Conservation (phyloP, 2,888 invertebrate species). For the Drosophila conformis region DNA sequence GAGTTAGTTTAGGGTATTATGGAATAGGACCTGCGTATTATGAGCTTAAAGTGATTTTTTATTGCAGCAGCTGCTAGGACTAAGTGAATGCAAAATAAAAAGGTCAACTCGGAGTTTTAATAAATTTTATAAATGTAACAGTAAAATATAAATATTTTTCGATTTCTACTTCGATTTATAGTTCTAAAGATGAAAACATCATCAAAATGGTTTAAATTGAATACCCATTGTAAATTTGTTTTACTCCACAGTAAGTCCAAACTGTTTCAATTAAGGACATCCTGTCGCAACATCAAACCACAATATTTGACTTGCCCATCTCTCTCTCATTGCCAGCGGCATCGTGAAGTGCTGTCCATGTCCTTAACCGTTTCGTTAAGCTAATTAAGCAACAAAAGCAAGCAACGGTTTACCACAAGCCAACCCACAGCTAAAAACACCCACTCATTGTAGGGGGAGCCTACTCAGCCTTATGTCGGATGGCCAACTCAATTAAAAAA, state of each 20-base stretch:
- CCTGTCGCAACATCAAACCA: slow-evolving; percentile 35
- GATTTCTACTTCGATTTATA: not conserved
- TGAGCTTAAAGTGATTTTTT: slow-evolving; percentile 10
- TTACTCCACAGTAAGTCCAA: slow-evolving; percentile 19
- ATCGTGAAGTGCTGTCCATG: slow-evolving; percentile 37
- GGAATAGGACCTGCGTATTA: slow-evolving; percentile 10
- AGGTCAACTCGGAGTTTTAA: too few species aligned
- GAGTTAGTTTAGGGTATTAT: slow-evolving; percentile 20
- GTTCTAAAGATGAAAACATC: not conserved
- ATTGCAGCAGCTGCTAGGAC: slow-evolving; percentile 14
- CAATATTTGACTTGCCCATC: slow-evolving; percentile 28
- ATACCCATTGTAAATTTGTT: not conserved
- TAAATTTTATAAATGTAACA: not conserved
- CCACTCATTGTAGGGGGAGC: not conserved
- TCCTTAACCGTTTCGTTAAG: slow-evolving; percentile 46
- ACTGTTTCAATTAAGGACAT: slow-evolving; percentile 65
- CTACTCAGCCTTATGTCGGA: slow-evolving; percentile 21
- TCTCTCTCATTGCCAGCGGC: slow-evolving; percentile 4
- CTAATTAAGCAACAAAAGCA: slow-evolving; percentile 71
- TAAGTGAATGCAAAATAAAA: slow-evolving; percentile 5
- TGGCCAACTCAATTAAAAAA: slow-evolving; percentile 71
- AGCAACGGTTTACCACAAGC: slow-evolving; percentile 31
- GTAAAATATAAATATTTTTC: not conserved
- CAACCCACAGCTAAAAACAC: not conserved
- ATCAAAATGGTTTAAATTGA: not conserved